Base-by-base conservation (phyloP, 1,140 invertebrate species). In the fruit fly (Drosophila melanogaster) region DNA sequence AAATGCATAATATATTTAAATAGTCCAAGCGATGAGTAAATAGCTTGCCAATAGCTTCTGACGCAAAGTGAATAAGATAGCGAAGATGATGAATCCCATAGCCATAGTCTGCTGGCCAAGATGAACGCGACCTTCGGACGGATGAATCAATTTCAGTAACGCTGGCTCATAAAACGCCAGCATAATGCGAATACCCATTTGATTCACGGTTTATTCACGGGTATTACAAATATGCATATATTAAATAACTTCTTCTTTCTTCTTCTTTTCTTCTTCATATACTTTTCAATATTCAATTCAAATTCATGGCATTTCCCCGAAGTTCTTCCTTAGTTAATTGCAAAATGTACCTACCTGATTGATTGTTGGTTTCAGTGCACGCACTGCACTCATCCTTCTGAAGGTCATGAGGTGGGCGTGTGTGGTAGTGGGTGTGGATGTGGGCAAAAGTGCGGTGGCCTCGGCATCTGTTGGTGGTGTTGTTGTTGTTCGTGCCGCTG, bases 391-490 rank as follows among this genome's bases (percentile, higher is more conserved):
- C 41, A 41, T 57, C 46, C 22, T 47, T 54, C 54, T 77, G 79
- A 73, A 77, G 79, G 79, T 81, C 79, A 73, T 35, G 24, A 43
- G 35, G 26, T 30, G 49, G 47, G n/a, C 26, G 10, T 4, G 7
- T 7, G 26, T 33, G 40, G 37, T 7, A 2, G 26, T 50, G 40
- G 41, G 15, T 17, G 22, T 10, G 38, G 40, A n/a, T 44, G 19
- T 49, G 77, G 60, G 60, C 58, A 60, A 62, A 67, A 62, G 53
- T 74, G 58, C 61, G 58, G 61, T 74, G 43, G 50, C 67, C 57
- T 54, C 51, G 51, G 58, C 12, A 57, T 60, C 46, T 60, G 47
- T 54, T 62, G 49, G 15, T 51, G 3, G 11, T 30, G 46, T 24
- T 17, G 40, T 4, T 26, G 35, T 10, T 22, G 19, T n/a, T n/a